phyloP scores from a whole-genome alignment of 2,888 invertebrate species.

The Apotomis capreana region DNA sequence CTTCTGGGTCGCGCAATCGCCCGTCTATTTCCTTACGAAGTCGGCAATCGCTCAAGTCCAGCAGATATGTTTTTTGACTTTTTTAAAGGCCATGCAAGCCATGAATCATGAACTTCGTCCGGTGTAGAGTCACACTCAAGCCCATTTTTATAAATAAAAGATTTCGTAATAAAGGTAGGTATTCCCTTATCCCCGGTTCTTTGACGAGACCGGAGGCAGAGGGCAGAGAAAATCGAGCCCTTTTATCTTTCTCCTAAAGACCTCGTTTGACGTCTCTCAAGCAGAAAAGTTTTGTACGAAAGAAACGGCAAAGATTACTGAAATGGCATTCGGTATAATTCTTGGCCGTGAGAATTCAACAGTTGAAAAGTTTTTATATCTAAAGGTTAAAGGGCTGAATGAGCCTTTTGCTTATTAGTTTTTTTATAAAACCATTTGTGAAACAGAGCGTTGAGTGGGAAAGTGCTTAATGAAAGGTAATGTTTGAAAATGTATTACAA shows the following conservation, averaged over 20 bases:
- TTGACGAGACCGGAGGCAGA: not conserved
- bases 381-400: not conserved
- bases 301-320: slow-evolving; percentile 21
- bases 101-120: not conserved
- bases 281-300: slow-evolving; percentile 29
- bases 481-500: not conserved
- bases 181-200: not conserved
- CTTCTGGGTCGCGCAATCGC: no score
- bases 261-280: slow-evolving; percentile 22
- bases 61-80: no score
- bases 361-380: not conserved
- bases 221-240: slow-evolving; percentile 8
- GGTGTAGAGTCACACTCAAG: not conserved
- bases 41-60: no score
- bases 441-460: not conserved
- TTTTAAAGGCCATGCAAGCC: not conserved
- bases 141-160: slow-evolving; percentile 10
- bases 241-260: slow-evolving; percentile 16
- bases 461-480: not conserved
- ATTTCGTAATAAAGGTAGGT: not conserved
- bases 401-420: slow-evolving; percentile 1
- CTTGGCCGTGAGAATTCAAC: slow-evolving; percentile 1
- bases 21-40: no score
- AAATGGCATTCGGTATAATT: slow-evolving; percentile 17
- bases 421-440: not conserved